Evolutionary conservation across 2,888 invertebrate species (phyloP), one percentile per base, ranked within the genome.

Genomic region (Apodemia zela): DNA sequence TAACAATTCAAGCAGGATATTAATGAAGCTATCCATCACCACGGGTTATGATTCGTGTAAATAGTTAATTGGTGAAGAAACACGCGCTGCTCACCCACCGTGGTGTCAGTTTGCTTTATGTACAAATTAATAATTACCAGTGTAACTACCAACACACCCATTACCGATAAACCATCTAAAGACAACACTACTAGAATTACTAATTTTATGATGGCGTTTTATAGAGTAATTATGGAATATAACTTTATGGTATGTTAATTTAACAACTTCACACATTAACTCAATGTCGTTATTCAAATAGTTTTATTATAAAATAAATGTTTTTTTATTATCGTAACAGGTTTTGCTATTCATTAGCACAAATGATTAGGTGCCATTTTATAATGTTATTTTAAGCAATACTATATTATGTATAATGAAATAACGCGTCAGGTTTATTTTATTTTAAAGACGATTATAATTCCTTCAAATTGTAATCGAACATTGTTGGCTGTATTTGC

Each of bases 131-230:
- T 86, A 85, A 84, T 82, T 80, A 76, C 75, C 42, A 42, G n/a
- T 42, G 42, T 42, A 42, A 15, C 74, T 75, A 76, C 80, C 82
- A 78, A 67, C 69, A 69, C 70, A 73, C 70, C 71, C 72, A 72
- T 73, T 73, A 73, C 75, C 71, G 89, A 91, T 90, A 89, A 75
- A 75, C 81, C 80, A 89, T 89, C 90, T 88, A 87, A 84, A 85
- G 84, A 88, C 84, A 88, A 85, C 87, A 83, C 73, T 78, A 77
- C 83, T 85, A 87, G 87, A 87, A 89, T 89, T 82, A 86, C 80
- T 84, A 86, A 87, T 86, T 89, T 86, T 84, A 84, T 74, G 79
- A 82, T 74, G 42, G 73, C 68, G 73, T 77, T 83, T 84, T 80
- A 81, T 80, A 76, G 76, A 71, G 78, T 85, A 82, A 86, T 86